phyloP scores from a whole-genome alignment of 2,797 vertebrate species.

The Petrocephalus schoutedeni region DNA sequence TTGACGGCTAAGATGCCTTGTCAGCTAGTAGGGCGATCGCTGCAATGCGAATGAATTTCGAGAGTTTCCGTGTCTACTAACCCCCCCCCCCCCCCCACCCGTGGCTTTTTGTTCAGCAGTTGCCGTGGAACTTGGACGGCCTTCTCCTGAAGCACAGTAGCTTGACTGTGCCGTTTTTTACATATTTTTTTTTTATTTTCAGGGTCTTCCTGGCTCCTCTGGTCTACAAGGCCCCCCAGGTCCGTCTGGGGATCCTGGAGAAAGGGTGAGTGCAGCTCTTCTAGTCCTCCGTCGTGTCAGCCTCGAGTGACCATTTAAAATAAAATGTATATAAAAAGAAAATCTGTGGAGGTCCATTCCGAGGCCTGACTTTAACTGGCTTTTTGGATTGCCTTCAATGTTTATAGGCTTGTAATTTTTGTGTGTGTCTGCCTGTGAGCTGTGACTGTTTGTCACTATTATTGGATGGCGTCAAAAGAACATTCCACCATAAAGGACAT shows the following conservation, averaged over 20 bases:
- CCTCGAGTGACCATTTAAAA: not conserved
- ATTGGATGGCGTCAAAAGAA: not conserved
- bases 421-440: not conserved
- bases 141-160: not conserved
- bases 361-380: not conserved
- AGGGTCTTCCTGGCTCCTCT: constrained; percentile 87
- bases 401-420: constrained; percentile 14
- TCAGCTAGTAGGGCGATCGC: not conserved
- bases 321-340: not conserved
- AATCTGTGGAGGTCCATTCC: not conserved
- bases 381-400: not conserved
- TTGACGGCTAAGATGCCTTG: constrained; percentile 31
- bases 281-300: not conserved
- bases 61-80: not conserved
- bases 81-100: not conserved
- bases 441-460: not conserved
- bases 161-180: constrained; percentile 14
- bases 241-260: constrained; percentile 81
- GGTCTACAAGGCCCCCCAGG: constrained; percentile 84
- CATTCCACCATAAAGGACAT: not conserved
- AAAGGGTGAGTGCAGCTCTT: constrained; percentile 74
- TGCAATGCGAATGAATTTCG: constrained; percentile 4
- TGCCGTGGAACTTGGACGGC: constrained; percentile 4
- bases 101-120: not conserved
- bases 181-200: not conserved